Evolutionary conservation across 2,888 invertebrate species (phyloP), one percentile per base, ranked within the genome.

Genomic region (Hofmannophila pseudospretella): DNA sequence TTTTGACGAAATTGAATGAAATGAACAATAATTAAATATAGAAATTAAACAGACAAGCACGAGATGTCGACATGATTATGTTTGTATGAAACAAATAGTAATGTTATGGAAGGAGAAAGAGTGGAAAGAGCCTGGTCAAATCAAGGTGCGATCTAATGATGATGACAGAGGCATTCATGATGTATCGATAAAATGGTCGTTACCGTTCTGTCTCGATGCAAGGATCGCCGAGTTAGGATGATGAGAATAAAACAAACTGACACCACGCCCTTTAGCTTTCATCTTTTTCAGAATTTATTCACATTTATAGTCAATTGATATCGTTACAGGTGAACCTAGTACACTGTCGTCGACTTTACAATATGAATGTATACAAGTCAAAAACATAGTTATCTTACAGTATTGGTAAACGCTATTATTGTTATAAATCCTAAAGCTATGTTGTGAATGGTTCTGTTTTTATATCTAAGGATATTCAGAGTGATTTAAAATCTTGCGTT

Each of bases 161-260:
- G 76, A 82, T 81, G 81, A 81, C 80, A 84, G 80, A 81, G 80
- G 85, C 85, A 85, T 85, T 84, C 85, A 84, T 78, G 81, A 85
- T 73, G 70, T 76, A 84, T 80, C 80, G 80, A 84, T 76, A 81
- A 84, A 84, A 78, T 84, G 79, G 62, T 81, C 70, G 68, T 85
- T 85, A 85, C 85, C 85, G 84, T 86, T 79, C 70, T 66, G 67
- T 77, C 78, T 80, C 75, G 84, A 76, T 66, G 84, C 72, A 68
- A 78, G 79, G 80, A 67, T 74, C 81, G 81, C 80, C 84, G 68
- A 70, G 72, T 67, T 61, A 66, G 66, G 73, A 76, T 39, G 51
- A 77, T 72, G 76, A 62, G 61, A 67, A 67, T 64, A 66, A 78
- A 78, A 67, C 51, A 79, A 79, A 77, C 68, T 64, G 72, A 73